These are phyloP conservation scores for Microhierax caerulescens DNA, from an alignment of 2,797 vertebrate species.

Conservation along the genomic window DNA sequence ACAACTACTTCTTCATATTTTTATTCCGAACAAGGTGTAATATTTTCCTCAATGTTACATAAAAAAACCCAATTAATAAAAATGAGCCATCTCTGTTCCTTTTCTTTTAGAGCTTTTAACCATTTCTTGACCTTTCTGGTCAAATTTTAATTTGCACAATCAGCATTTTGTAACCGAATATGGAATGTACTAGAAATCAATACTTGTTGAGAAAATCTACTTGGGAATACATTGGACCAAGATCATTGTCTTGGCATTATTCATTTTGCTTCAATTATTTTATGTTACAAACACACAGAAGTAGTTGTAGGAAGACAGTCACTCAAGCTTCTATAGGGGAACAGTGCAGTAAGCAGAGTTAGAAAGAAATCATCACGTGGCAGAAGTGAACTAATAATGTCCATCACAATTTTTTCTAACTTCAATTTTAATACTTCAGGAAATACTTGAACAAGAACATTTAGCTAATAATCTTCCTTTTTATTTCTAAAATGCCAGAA, in stretches of 20 bases:
- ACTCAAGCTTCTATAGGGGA: neutral
- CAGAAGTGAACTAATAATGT: neutral
- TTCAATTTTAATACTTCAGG: neutral
- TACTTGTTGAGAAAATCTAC: neutral
- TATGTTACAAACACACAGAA: neutral
- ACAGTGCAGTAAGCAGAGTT: neutral
- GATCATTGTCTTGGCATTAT: neutral
- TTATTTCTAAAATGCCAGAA: neutral
- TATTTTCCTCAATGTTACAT: constrained; percentile 1
- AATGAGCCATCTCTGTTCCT: constrained; percentile 9
- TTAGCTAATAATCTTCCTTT: neutral
- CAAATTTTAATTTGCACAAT: constrained; percentile 32
- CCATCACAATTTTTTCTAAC: neutral
- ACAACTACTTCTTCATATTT: neutral
- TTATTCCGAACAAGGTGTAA: neutral
- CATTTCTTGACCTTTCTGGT: neutral
- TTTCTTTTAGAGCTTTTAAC: neutral
- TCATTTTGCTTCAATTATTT: neutral
- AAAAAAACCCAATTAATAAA: constrained; percentile 22
- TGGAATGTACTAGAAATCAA: neutral
- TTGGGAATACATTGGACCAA: neutral
- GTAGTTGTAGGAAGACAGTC: neutral
- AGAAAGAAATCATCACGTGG: neutral
- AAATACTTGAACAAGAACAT: neutral
- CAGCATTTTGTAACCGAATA: neutral